Evolutionary conservation across 2,888 invertebrate genomes (phyloP).

Genomic region (Ischnura elegans): DNA sequence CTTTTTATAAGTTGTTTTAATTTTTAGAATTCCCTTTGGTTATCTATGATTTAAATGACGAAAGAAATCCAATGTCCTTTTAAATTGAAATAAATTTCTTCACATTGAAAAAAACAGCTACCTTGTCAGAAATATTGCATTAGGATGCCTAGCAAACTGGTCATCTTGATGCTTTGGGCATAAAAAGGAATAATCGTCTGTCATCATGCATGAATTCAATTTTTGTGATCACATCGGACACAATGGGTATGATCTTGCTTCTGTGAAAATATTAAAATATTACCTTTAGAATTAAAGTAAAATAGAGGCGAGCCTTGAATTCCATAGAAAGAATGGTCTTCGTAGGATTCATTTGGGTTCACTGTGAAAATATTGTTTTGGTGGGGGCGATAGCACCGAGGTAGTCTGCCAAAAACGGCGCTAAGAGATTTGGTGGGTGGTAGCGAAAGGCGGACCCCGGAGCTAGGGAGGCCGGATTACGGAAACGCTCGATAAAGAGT

Average conservation of each 20-base stretch:
- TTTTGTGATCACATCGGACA: not conserved
- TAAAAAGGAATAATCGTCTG: too few relatives aligned
- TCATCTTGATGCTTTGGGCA: too few relatives aligned
- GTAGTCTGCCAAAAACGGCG: not conserved
- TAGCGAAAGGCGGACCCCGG: not conserved
- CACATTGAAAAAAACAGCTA: too few relatives aligned
- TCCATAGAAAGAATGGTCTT: not conserved
- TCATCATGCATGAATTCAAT: not conserved
- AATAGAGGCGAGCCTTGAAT: not conserved
- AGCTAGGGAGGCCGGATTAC: not conserved
- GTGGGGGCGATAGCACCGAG: not conserved
- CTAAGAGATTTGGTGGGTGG: not conserved
- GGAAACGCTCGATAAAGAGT: not conserved
- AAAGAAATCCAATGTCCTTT: too few relatives aligned
- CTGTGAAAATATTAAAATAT: not conserved
- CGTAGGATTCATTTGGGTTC: not conserved
- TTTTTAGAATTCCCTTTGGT: too few relatives aligned
- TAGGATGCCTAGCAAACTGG: too few relatives aligned
- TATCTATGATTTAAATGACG: too few relatives aligned
- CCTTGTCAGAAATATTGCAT: too few relatives aligned
- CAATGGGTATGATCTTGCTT: not conserved
- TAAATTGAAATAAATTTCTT: too few relatives aligned
- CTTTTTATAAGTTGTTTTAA: too few relatives aligned
- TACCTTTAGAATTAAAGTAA: not conserved
- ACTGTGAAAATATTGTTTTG: not conserved